Evolutionary conservation across 1,140 invertebrate genomes (phyloP), one percentile per base, ranked within the genome.

Genomic region (Rhagoletis zephyria): DNA sequence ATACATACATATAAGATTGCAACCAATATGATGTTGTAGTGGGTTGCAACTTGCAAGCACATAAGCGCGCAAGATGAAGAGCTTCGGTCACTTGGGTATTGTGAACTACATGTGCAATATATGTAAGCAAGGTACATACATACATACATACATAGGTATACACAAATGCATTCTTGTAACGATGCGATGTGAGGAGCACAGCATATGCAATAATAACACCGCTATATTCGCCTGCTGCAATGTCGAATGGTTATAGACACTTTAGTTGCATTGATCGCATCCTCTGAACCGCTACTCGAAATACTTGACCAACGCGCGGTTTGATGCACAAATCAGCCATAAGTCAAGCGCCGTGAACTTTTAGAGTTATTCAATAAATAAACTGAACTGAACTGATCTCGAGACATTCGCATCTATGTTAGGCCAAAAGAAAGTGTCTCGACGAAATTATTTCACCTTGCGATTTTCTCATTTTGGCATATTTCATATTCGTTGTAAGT

Each of bases 391-490:
- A 30, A n/a, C 19, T 19, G 42, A 30, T 30, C 30, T 30, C 30
- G 30, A 30, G 30, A 16, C 9, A 10, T 65, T 45, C 51, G 64
- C 45, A 45, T 67, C 51, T 65, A 92, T 92, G 91, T 89, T 92
- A 86, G 90, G 91, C 6, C 92, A 90, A 65, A 89, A 91, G 59
- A 92, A 92, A 77, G 90, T 90, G 30, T 90, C 91, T 86, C 91
- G 91, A 5, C 88, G 90, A 1, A 92, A 92, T 74, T 92, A 92
- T 87, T 92, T 92, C 60, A 92, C 91, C 2, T 88, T 92, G 16
- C 90, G 91, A 67, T 92, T 92, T 85, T 89, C 92, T 16, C 89
- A 90, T 5, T 92, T 92, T 87, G 91, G 92, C 88, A 91, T 92
- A 42, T 92, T 92, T 89, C 89, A 91, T 91, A 90, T 92, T 90